Evolutionary conservation across 1,140 invertebrate genomes (phyloP).

Genomic region (Drosophila ananassae): DNA sequence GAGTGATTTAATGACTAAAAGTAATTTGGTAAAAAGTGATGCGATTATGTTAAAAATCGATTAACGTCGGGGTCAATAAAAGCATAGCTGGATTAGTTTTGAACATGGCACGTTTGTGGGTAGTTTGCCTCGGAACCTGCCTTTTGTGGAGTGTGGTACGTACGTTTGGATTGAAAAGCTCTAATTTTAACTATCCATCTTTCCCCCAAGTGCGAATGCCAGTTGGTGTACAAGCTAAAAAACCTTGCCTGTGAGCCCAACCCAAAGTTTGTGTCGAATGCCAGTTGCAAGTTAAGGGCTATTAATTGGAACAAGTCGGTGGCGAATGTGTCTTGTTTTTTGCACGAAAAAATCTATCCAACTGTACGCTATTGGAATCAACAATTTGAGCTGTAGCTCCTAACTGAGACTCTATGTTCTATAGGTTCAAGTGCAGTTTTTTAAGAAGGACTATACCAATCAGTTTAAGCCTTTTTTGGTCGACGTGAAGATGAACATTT

Average conservation of each 20-base stretch:
- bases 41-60: too few species aligned
- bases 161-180: too few species aligned
- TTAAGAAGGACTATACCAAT: constrained; percentile 22
- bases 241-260: not conserved
- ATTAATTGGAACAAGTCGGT: not conserved
- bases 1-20: too few species aligned
- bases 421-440: not conserved
- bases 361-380: not conserved
- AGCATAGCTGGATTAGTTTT: too few species aligned
- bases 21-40: too few species aligned
- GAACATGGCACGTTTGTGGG: too few species aligned
- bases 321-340: not conserved
- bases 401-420: not conserved
- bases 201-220: too few species aligned
- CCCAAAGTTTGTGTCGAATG: not conserved
- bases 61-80: too few species aligned
- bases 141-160: too few species aligned
- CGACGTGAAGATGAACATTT: constrained; percentile 3
- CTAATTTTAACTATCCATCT: too few species aligned
- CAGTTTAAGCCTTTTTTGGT: constrained; percentile 29
- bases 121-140: too few species aligned
- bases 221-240: not conserved
- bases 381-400: too few species aligned
- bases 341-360: not conserved
- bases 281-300: not conserved